Conservation (phyloP, 2,797 vertebrate genomes). For the Tangara arthus region DNA sequence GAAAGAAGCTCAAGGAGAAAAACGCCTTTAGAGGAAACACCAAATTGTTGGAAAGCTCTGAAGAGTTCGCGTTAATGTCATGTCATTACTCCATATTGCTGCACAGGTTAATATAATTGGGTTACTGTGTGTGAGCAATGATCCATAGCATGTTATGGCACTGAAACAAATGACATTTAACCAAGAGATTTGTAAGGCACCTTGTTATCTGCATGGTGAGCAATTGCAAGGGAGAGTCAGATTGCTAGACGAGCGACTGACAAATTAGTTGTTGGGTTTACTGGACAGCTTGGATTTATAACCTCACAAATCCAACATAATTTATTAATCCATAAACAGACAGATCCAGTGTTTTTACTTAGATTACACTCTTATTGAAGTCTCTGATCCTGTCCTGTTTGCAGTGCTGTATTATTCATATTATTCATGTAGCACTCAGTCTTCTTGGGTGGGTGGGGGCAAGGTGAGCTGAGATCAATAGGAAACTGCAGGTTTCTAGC, state of each 20-base stretch:
- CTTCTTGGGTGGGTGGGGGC: neutral
- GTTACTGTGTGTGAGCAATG: slow-evolving; percentile 84
- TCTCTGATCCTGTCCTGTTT: slow-evolving; percentile 60
- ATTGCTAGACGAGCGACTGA: slow-evolving; percentile 76
- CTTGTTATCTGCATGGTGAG: slow-evolving; percentile 84
- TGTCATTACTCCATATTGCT: slow-evolving; percentile 81
- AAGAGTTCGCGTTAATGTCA: slow-evolving; percentile 78
- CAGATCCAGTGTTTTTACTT: slow-evolving; percentile 74
- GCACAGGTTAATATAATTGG: slow-evolving; percentile 86
- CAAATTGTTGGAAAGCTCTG: slow-evolving; percentile 65
- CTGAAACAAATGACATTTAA: slow-evolving; percentile 88
- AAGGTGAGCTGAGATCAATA: neutral
- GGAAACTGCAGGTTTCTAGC: neutral
- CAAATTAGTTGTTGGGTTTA: slow-evolving; percentile 84
- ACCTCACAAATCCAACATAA: slow-evolving; percentile 75
- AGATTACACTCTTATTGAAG: slow-evolving; percentile 73
- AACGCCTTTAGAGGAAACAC: slow-evolving; percentile 41
- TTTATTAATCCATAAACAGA: slow-evolving; percentile 81
- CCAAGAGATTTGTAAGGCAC: slow-evolving; percentile 81
- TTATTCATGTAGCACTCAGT: slow-evolving; percentile 54
- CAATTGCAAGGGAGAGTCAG: slow-evolving; percentile 76
- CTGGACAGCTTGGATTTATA: slow-evolving; percentile 83
- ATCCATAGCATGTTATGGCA: slow-evolving; percentile 83
- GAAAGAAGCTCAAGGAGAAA: slow-evolving; percentile 41
- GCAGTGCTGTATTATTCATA: slow-evolving; percentile 59